Evolutionary conservation across 1,140 invertebrate genomes (phyloP).

Genomic region (Plectus sambesii): DNA sequence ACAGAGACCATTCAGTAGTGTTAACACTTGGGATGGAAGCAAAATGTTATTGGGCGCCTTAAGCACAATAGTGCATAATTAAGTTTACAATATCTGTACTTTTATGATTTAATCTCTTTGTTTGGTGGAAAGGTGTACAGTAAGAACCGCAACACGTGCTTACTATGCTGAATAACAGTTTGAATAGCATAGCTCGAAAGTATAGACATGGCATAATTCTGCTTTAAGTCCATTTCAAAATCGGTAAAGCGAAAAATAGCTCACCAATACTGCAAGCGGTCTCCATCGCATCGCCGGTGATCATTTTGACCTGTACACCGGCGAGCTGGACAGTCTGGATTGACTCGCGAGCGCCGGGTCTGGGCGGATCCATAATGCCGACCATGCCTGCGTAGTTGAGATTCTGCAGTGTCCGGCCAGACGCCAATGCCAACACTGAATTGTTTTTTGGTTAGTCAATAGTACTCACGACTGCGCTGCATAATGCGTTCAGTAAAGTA

Average conservation of each 20-base stretch:
- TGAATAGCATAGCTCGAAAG: no score
- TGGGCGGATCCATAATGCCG: constrained; percentile 89
- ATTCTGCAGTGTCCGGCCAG: constrained; percentile 66
- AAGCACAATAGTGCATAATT: no score
- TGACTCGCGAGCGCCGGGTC: constrained; percentile 70
- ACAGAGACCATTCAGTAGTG: no score
- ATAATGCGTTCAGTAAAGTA: neutral
- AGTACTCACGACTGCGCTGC: constrained; percentile 8
- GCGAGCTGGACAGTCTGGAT: constrained; percentile 69
- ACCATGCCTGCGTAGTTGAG: constrained; percentile 78
- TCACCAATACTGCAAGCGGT: constrained; percentile 84
- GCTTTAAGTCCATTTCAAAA: no score
- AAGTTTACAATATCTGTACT: no score
- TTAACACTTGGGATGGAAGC: no score
- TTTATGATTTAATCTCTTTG: no score
- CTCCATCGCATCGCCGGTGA: constrained; percentile 89
- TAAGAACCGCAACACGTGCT: no score
- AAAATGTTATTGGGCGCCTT: no score
- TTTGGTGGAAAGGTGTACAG: no score
- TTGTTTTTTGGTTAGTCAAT: constrained; percentile 45
- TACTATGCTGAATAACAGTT: no score
- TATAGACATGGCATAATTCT: no score
- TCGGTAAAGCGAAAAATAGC: constrained; percentile 16
- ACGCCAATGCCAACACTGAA: constrained; percentile 73
- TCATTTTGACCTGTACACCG: constrained; percentile 85